Evolutionary conservation across 2,888 invertebrate genomes (phyloP).

Genomic region (Ectemnius continuus): DNA sequence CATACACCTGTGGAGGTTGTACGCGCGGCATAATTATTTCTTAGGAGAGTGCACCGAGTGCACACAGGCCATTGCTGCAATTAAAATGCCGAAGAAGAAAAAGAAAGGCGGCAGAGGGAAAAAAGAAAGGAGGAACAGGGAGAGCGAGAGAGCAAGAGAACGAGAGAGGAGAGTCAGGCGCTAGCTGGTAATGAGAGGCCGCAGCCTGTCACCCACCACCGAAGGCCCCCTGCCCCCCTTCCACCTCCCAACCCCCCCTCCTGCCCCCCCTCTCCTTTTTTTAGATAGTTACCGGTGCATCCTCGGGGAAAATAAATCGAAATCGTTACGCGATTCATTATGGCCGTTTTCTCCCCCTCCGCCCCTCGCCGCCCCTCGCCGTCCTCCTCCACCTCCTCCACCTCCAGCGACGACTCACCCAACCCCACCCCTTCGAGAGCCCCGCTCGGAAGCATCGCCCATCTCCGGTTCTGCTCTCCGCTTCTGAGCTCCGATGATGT

Average conservation of each 20-base stretch:
- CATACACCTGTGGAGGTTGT: slow-evolving; percentile 34
- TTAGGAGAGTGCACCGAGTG: slow-evolving; percentile 50
- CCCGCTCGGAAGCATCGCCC: background rate
- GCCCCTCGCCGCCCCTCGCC: slow-evolving; percentile 13
- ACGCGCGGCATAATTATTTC: slow-evolving; percentile 60
- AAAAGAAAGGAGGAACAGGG: slow-evolving; percentile 30
- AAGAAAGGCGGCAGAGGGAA: slow-evolving; percentile 52
- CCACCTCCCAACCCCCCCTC: no score
- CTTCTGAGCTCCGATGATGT: background rate
- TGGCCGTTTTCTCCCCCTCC: slow-evolving; percentile 19
- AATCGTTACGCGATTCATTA: slow-evolving; percentile 50
- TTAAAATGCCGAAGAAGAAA: slow-evolving; percentile 60
- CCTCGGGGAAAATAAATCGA: slow-evolving; percentile 51
- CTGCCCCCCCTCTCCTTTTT: slow-evolving; percentile 30
- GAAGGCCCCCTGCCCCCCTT: no score
- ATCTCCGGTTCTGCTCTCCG: background rate
- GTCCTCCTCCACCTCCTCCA: no score
- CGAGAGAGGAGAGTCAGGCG: slow-evolving; percentile 4
- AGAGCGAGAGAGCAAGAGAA: slow-evolving; percentile 36
- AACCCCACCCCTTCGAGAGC: background rate
- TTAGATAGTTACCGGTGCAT: slow-evolving; percentile 56
- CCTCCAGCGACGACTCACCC: background rate
- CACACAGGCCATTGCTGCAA: slow-evolving; percentile 58
- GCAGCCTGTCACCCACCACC: slow-evolving; percentile 9
- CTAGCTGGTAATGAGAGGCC: slow-evolving; percentile 13